phyloP scores from a whole-genome alignment of 1,140 invertebrate species.

The Diuraphis noxia region DNA sequence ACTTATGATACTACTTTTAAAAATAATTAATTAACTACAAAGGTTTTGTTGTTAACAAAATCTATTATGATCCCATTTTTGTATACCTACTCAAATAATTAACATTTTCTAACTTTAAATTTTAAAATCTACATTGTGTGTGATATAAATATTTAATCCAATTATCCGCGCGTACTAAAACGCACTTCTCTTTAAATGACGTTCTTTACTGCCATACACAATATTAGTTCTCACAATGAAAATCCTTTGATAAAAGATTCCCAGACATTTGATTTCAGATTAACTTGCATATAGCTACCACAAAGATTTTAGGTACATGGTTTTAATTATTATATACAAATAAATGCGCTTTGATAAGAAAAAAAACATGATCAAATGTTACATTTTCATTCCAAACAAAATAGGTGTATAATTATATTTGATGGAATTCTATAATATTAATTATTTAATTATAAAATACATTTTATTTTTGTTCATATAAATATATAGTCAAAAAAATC shows the following conservation, averaged over 20 bases:
- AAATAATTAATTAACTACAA: conserved; percentile 3
- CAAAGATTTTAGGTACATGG: not conserved
- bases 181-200: not conserved
- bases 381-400: not conserved
- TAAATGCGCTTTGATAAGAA: not conserved
- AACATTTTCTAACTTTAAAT: not conserved
- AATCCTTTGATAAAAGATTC: conserved; percentile 36
- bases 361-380: not conserved
- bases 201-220: conserved; percentile 2
- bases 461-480: too few species aligned
- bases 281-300: conserved; percentile 19
- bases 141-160: not conserved
- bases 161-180: not conserved
- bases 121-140: not conserved
- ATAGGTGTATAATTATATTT: not conserved
- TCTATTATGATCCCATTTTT: not conserved
- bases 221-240: conserved; percentile 10
- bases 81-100: not conserved
- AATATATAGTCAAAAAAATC: not conserved
- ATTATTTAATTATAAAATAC: too few species aligned
- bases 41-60: not conserved
- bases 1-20: not conserved
- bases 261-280: conserved; percentile 24
- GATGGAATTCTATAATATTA: not conserved
- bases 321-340: conserved; percentile 39